Evolutionary conservation across 2,113 vertebrate genomes (phyloP), one percentile per base, ranked within the genome.

Genomic region (Benthochromis sp.): DNA sequence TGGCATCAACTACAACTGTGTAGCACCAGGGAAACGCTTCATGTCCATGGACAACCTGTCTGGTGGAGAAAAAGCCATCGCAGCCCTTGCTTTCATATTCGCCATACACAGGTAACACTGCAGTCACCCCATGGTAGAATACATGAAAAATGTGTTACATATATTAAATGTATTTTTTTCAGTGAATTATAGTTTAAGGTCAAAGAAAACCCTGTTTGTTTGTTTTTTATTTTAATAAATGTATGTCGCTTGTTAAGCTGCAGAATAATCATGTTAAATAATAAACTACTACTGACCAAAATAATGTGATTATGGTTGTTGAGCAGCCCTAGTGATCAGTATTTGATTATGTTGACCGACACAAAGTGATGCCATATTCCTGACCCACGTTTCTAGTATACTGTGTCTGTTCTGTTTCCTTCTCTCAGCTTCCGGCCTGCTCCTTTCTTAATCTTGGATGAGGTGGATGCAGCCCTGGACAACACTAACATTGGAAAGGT

Each of bases 31-130:
- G 47, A 99, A 99, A 82, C 97, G 98, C 61, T 99, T 98, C 84
- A 98, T 99, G 98, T 97, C 98, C 2, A 99, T 99, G 98, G 98
- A 99, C 92, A 97, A 98, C 76, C 90, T 99, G 86, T 99, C 98
- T 0, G 98, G 98, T 53, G 98, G 98, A 82, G 98, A 99, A 53
- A 99, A 97, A 88, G 96, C 97, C 4, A 96, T 99, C 66, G 98
- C 98, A 2, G 97, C 98, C 4, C 90, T 99, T 89, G 98, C 98
- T 4, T 96, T 99, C 27, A 84, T 99, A 69, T 98, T 99, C n/a
- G 98, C 98, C 7, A 94, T 99, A 69, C 97, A 99, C 96, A 99
- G 98, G 98, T 99, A 88, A 84, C 53, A 24, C 13, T 8, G 52
- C 2, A 13, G 21, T 8, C 13, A 59, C 24, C 24, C 24, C 43